A percentile compares a stretch with the other conserved stretches of the same genome.
These are phyloP conservation scores for Sphaeramia orbicularis DNA, from an alignment of 2,797 vertebrate species.

Conservation along the genomic window DNA sequence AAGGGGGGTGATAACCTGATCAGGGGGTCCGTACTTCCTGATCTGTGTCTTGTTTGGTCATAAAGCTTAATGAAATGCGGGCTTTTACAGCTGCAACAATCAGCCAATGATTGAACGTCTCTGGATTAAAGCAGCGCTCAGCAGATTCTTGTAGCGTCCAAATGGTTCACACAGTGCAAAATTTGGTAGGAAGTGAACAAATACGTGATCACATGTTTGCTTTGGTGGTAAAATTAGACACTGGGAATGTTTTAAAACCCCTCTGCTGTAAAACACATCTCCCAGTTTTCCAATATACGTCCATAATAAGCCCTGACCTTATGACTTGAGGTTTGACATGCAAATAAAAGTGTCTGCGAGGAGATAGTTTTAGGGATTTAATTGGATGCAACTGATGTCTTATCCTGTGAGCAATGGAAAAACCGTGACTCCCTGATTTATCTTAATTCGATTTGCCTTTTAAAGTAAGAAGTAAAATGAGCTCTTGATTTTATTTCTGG, in stretches of 20 bases:
- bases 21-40: conserved; percentile 18
- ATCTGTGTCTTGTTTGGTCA: conserved; percentile 47
- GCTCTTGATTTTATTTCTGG: conserved; percentile 51
- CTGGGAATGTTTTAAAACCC: conserved; percentile 1
- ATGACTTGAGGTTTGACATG: conserved; percentile 14
- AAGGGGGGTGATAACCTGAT: conserved; percentile 43
- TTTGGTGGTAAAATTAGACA: conserved; percentile 51
- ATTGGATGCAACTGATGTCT: conserved; percentile 57
- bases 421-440: conserved; percentile 62
- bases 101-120: conserved; percentile 14
- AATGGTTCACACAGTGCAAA: conserved; percentile 28
- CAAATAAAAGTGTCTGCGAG: conserved; percentile 31
- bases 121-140: conserved; percentile 12
- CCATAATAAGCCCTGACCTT: conserved; percentile 23
- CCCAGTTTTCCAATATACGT: conserved; percentile 12
- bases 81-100: conserved; percentile 18
- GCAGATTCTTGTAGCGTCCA: not conserved
- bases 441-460: conserved; percentile 70
- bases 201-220: conserved; percentile 23
- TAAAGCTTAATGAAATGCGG: conserved; percentile 56
- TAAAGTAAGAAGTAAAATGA: conserved; percentile 48
- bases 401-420: conserved; percentile 57
- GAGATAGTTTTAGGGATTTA: conserved; percentile 40
- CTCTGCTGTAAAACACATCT: not conserved
- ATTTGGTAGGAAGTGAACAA: conserved; percentile 44